Conservation (phyloP, 2,888 invertebrate genomes). For the Phengaris alcon region DNA sequence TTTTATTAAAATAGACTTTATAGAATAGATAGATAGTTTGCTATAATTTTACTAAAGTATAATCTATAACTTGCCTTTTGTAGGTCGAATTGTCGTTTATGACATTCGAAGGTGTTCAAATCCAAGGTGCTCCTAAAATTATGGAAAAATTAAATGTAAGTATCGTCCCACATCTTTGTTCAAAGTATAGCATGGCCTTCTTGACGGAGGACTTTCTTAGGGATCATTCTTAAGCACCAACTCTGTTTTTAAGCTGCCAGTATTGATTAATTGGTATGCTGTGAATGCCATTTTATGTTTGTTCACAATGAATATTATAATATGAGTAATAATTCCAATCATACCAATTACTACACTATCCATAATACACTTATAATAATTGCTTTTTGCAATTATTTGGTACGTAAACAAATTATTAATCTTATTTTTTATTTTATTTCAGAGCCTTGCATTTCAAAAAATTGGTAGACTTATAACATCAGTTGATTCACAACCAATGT, state of each 20-base stretch:
- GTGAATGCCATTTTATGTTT: too few species aligned
- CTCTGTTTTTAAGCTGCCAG: too few species aligned
- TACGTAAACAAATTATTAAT: not conserved
- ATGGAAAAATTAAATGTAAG: slow-evolving; percentile 96
- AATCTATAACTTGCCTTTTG: slow-evolving; percentile 44
- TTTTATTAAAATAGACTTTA: not conserved
- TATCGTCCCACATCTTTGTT: slow-evolving; percentile 38
- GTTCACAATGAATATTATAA: too few species aligned
- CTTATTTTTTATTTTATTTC: slow-evolving; percentile 51
- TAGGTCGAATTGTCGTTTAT: slow-evolving; percentile 95
- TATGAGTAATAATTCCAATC: too few species aligned
- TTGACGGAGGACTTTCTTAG: too few species aligned
- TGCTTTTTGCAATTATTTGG: too few species aligned
- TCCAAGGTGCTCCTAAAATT: slow-evolving; percentile 95
- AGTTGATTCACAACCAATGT: slow-evolving; percentile 98
- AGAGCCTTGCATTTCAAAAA: slow-evolving; percentile 95
- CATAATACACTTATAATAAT: too few species aligned
- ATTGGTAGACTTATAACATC: slow-evolving; percentile 95
- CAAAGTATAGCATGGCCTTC: not conserved
- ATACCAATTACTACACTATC: too few species aligned
- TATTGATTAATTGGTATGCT: too few species aligned
- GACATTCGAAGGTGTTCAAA: slow-evolving; percentile 96
- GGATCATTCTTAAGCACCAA: too few species aligned
- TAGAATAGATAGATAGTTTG: too few species aligned
- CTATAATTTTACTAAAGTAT: not conserved